Evolutionary conservation across 2,113 vertebrate species (phyloP), one percentile per base, ranked within the genome.

Genomic region (Saimiri boliviensis): DNA sequence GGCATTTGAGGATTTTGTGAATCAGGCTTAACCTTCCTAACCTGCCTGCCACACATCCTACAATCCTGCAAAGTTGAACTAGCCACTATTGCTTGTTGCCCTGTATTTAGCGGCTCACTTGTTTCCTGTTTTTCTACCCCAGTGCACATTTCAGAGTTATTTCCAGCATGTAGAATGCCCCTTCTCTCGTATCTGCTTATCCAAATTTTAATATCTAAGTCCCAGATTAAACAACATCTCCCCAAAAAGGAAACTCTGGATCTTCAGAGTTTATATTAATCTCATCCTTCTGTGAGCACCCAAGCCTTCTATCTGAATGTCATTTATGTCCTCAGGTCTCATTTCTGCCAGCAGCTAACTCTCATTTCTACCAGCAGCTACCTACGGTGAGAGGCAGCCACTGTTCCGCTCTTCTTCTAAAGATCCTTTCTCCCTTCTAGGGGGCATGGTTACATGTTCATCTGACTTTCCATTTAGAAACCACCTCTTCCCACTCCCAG

Each of bases 361-460:
- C 86, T 58, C 45, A 21, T 42, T n/a, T 80, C 71, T 83, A 32
- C 58, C 42, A 23, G 32, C 80, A 56, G 90, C 68, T 82, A 30
- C 37, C 52, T 52, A 70, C 52, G 58, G 52, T 10, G 13, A 17
- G 5, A 14, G 42, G 9, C 49, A 47, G 87, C 25, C 66, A 30
- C 9, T 58, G 42, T 7, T 60, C 30, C 5, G 16, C 89, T 89
- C 47, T 40, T 47, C 74, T 20, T 42, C 10, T 2, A 27, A 66
- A 47, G 9, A 21, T 23, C 58, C 40, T 14, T 19, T 52, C 58
- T 71, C 76, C 60, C 30, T 32, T n/a, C 35, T 4, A 12, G 20
- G 0, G 0, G 7, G 8, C 5, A 3, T 0, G 21, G 68, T 47
- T 2, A 9, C 3, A 1, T 2, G 52, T 9, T 47, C 42, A 8